phyloP scores from a whole-genome alignment of 1,140 invertebrate genomes.

The Thalassaphorura encarpata region DNA sequence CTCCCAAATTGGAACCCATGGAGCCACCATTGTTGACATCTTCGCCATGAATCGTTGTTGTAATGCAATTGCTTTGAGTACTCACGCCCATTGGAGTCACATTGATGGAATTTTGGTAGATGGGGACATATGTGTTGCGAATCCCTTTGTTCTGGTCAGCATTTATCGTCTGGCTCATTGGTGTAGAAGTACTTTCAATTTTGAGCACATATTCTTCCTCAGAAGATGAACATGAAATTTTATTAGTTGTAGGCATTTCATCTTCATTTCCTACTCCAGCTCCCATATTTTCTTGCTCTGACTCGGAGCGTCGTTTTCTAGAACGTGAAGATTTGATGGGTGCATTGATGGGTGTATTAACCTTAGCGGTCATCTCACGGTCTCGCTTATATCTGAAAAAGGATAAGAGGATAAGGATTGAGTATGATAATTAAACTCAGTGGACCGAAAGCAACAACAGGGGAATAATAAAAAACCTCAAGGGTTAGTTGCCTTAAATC shows the following conservation, averaged over 20 bases:
- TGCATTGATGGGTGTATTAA: neutral
- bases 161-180: neutral
- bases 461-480: neutral
- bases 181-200: neutral
- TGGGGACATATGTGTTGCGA: neutral
- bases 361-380: conserved; percentile 17
- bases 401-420: neutral
- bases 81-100: conserved; percentile 16
- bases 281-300: conserved; percentile 24
- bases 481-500: no score
- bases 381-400: conserved; percentile 24
- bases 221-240: neutral
- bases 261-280: neutral
- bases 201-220: conserved; percentile 11
- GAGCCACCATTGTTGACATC: neutral
- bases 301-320: conserved; percentile 12
- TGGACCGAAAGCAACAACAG: neutral
- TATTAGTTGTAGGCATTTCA: neutral
- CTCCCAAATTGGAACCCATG: neutral
- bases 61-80: conserved; percentile 11
- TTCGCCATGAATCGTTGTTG: neutral
- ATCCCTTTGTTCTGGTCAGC: neutral
- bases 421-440: no score
- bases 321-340: conserved; percentile 7
- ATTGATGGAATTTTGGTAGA: neutral